phyloP scores from a whole-genome alignment of 1,140 invertebrate genomes.

The Kradibia gibbosae region DNA sequence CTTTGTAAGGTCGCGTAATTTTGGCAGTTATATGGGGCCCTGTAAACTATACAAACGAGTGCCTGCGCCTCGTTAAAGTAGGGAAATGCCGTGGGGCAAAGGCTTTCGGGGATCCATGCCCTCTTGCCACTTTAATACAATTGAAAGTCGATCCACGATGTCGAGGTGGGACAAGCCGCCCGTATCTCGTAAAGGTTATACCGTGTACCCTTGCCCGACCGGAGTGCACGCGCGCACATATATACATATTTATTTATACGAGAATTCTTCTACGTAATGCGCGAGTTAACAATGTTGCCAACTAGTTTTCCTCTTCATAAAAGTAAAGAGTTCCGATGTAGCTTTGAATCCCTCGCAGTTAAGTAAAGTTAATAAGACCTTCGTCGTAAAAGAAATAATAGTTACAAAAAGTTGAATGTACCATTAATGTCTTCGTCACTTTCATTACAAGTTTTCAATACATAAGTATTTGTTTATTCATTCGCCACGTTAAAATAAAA shows the following conservation, averaged over 20 bases:
- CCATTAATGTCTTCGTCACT: background rate
- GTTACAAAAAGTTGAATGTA: background rate
- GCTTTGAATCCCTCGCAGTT: background rate
- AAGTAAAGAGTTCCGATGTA: background rate
- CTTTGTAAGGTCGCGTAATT: slow-evolving; percentile 34
- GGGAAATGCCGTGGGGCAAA: slow-evolving; percentile 13
- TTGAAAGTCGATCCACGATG: slow-evolving; percentile 51
- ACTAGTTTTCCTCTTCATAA: background rate
- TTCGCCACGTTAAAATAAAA: no score
- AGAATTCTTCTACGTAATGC: slow-evolving; percentile 33
- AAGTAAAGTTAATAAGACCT: no score
- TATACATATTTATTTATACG: background rate
- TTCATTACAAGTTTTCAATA: background rate
- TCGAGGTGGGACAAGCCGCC: background rate
- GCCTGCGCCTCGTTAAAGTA: slow-evolving; percentile 30
- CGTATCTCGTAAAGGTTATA: no score
- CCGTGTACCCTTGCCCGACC: background rate
- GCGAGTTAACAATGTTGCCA: background rate
- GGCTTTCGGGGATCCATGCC: slow-evolving; percentile 23
- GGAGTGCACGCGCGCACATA: no score
- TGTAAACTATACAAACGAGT: slow-evolving; percentile 30
- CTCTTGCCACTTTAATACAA: slow-evolving; percentile 51
- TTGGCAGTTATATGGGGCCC: slow-evolving; percentile 17
- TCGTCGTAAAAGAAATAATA: no score
- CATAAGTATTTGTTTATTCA: no score